These are phyloP conservation scores for Linnaemya tessellans DNA, from an alignment of 2,888 invertebrate genomes.

Conservation along the genomic window DNA sequence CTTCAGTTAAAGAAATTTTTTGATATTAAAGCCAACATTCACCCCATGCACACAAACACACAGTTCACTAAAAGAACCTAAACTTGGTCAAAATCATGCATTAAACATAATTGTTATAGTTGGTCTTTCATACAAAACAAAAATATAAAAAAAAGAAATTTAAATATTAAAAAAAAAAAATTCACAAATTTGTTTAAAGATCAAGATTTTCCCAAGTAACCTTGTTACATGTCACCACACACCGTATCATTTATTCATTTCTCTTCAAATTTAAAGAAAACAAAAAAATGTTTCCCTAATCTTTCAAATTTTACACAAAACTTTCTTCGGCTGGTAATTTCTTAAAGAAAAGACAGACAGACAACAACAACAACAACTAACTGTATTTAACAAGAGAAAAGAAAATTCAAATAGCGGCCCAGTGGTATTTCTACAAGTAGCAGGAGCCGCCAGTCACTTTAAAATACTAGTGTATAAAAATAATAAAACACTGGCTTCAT, in stretches of 20 bases:
- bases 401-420: slow-evolving; percentile 48
- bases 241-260: slow-evolving; percentile 62
- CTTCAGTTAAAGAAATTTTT: slow-evolving; percentile 4
- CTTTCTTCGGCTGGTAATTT: slow-evolving; percentile 58
- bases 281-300: slow-evolving; percentile 37
- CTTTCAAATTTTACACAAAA: slow-evolving; percentile 47
- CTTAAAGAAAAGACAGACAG: slow-evolving; percentile 43
- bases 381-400: slow-evolving; percentile 23
- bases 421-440: slow-evolving; percentile 39
- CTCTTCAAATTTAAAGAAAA: neutral
- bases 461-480: slow-evolving; percentile 6
- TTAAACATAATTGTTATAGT: slow-evolving; percentile 54
- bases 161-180: slow-evolving; percentile 23
- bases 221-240: slow-evolving; percentile 54
- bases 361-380: neutral
- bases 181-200: slow-evolving; percentile 38
- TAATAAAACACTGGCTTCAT: slow-evolving; percentile 22
- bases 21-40: slow-evolving; percentile 26
- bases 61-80: slow-evolving; percentile 27
- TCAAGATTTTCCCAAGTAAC: slow-evolving; percentile 66
- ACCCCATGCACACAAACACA: slow-evolving; percentile 24
- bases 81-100: slow-evolving; percentile 62
- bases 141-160: slow-evolving; percentile 30
- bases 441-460: slow-evolving; percentile 1
- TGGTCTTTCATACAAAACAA: slow-evolving; percentile 7